phyloP scores from a whole-genome alignment of 1,140 invertebrate genomes.

The Hylaeus volcanicus region DNA sequence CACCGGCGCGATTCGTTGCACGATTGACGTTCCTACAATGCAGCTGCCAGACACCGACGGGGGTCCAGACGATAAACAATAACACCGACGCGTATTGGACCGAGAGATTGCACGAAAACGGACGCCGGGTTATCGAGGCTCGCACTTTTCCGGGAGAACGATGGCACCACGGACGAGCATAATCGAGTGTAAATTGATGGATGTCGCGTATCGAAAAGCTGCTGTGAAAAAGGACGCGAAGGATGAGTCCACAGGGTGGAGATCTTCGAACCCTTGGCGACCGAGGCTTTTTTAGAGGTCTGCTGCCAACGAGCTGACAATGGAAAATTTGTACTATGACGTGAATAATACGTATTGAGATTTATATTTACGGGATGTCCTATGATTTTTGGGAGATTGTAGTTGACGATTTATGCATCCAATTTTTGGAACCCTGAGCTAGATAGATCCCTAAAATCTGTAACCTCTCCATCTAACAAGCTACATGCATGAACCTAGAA shows the following conservation, averaged over 20 bases:
- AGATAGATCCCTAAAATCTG: too few relatives aligned
- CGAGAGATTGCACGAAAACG: conserved; percentile 13
- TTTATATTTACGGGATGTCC: too few relatives aligned
- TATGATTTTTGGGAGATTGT: too few relatives aligned
- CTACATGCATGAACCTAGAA: too few relatives aligned
- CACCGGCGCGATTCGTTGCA: conserved; percentile 10
- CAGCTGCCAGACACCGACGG: not conserved
- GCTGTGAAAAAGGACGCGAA: not conserved
- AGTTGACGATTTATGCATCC: too few relatives aligned
- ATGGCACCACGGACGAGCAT: not conserved
- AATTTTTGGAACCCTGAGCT: too few relatives aligned
- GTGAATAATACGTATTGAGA: too few relatives aligned
- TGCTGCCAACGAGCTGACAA: too few relatives aligned
- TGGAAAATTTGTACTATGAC: too few relatives aligned
- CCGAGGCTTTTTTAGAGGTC: too few relatives aligned
- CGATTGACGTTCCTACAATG: conserved; percentile 24
- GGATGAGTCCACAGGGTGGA: not conserved
- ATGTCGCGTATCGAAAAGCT: not conserved
- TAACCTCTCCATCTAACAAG: too few relatives aligned
- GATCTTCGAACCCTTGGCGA: too few relatives aligned
- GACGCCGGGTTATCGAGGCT: not conserved
- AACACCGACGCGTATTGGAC: not conserved
- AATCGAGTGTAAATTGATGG: conserved; percentile 15
- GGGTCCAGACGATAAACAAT: conserved; percentile 14
- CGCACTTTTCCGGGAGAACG: not conserved